These are phyloP conservation scores for Melikaiella ostensackeni DNA, from an alignment of 2,888 invertebrate species.

Conservation along the genomic window DNA sequence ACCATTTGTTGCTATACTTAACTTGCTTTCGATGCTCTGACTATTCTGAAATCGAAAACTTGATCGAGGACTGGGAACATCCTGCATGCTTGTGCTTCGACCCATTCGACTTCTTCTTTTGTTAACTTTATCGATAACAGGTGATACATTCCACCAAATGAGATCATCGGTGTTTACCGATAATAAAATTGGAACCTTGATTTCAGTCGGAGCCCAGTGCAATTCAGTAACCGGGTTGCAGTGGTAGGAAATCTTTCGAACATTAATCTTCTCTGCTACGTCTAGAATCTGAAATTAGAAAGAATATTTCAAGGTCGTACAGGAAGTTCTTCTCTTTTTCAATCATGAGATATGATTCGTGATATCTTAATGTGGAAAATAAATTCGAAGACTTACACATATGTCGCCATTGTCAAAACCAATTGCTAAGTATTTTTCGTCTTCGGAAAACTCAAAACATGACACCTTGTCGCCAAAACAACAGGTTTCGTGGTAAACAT, in stretches of 20 bases:
- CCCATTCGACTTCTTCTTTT: constrained; percentile 64
- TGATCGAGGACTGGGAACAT: constrained; percentile 54
- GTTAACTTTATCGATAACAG: constrained; percentile 48
- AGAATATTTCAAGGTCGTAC: neutral
- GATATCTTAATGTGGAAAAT: neutral
- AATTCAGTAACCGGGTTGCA: constrained; percentile 64
- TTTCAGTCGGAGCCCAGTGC: constrained; percentile 66
- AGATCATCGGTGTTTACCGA: constrained; percentile 70
- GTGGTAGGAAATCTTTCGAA: constrained; percentile 63
- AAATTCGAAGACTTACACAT: constrained; percentile 78
- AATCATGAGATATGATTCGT: neutral
- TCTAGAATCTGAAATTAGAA: constrained; percentile 65
- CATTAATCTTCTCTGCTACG: constrained; percentile 53
- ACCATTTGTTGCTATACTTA: constrained; percentile 17
- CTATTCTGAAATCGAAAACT: constrained; percentile 53
- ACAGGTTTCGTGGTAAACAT: constrained; percentile 43
- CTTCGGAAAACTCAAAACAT: constrained; percentile 77
- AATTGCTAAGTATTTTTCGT: constrained; percentile 81
- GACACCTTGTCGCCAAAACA: constrained; percentile 50
- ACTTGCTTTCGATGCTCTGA: constrained; percentile 49
- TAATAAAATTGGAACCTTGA: constrained; percentile 66
- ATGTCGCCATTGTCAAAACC: constrained; percentile 83
- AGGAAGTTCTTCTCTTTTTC: too few species aligned
- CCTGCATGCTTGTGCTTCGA: constrained; percentile 62
- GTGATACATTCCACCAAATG: constrained; percentile 71